phyloP scores from a whole-genome alignment of 2,797 vertebrate genomes.

The Sciurus vulgaris region DNA sequence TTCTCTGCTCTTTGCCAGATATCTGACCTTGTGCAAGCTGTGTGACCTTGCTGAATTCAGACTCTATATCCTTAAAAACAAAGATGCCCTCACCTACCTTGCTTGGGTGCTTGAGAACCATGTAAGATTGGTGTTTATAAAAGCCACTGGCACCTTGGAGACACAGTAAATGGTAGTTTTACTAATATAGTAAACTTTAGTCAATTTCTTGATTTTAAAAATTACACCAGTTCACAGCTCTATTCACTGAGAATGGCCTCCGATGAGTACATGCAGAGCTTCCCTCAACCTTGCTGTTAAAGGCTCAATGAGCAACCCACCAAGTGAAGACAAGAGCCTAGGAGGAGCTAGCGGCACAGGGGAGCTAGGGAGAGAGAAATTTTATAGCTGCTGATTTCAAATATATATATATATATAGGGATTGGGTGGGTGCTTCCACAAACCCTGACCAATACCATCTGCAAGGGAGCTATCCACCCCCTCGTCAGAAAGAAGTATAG shows the following conservation, averaged over 20 bases:
- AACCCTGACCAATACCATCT: neutral
- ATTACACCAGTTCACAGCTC: neutral
- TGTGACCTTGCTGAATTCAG: neutral
- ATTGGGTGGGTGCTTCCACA: neutral
- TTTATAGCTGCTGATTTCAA: neutral
- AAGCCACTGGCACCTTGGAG: neutral
- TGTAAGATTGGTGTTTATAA: neutral
- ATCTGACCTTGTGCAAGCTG: neutral
- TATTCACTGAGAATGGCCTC: neutral
- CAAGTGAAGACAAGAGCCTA: neutral
- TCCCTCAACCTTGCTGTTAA: neutral
- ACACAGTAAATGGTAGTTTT: neutral
- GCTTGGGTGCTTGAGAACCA: neutral
- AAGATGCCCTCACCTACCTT: neutral
- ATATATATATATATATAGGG: neutral
- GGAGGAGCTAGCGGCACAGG: neutral
- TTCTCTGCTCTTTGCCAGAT: neutral
- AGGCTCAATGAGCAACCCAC: slow-evolving; percentile 1
- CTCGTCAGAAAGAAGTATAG: neutral
- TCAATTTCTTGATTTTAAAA: neutral
- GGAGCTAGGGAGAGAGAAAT: neutral
- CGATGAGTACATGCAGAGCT: neutral
- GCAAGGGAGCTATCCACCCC: neutral
- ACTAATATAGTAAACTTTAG: neutral
- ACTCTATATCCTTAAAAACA: neutral